Evolutionary conservation across 2,888 invertebrate species (phyloP), one percentile per base, ranked within the genome.

Genomic region (Dione vanillae): DNA sequence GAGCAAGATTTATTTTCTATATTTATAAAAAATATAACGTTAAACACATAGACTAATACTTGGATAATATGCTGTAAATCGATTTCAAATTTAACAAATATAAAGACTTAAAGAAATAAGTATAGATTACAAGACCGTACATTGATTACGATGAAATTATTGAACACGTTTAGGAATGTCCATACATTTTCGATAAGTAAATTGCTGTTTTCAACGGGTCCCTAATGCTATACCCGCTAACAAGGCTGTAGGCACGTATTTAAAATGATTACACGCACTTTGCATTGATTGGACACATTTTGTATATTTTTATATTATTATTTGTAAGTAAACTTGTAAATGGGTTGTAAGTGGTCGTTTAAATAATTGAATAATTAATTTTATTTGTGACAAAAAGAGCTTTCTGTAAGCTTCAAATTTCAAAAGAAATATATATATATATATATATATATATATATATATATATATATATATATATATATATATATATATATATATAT

Each of bases 251-350:
- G 85, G 86, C 85, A 80, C 81, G 76, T 81, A 87, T 89, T 90
- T 88, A 85, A 85, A 85, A 81, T 86, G 80, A 88, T 92, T 90
- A 89, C 82, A 80, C 80, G 87, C 90, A 90, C 86, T 91, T 88
- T 88, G 75, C 82, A 74, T 65, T 80, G 88, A 91, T 90, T 90
- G 90, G 87, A 86, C 90, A 88, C 85, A 88, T 88, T 89, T 87
- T 82, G 75, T 45, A 80, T 83, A 78, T 88, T 87, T 89, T 85
- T 79, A 77, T 83, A 82, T 81, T 84, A 89, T 90, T 91, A 90
- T 90, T 91, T 85, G 83, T 89, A 70, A 75, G 76, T 76, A 59
- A 67, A 54, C 43, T 67, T 65, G 67, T 73, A 68, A 70, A 56
- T 41, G 11, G 37, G 35, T 54, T n/a, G 72, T 65, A 49, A 72